These are phyloP conservation scores for Thalassaphorura encarpata DNA, from an alignment of 1,140 invertebrate genomes.

Conservation along the genomic window DNA sequence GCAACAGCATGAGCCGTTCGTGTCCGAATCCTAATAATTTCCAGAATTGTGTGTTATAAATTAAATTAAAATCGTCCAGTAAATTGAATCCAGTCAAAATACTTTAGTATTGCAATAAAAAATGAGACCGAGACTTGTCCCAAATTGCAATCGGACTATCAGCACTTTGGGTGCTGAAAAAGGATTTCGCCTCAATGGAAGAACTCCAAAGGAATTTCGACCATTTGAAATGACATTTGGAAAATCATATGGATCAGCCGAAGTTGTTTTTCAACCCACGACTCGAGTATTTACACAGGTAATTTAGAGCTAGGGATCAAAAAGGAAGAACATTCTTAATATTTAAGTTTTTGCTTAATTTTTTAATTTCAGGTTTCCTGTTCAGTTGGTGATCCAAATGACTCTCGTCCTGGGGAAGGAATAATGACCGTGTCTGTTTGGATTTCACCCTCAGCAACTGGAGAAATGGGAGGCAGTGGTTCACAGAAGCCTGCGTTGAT, in stretches of 20 bases:
- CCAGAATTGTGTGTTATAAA: too few species aligned
- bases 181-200: conserved; percentile 21
- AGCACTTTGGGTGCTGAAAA: conserved; percentile 12
- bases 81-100: too few species aligned
- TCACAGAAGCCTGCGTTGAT: conserved; percentile 26
- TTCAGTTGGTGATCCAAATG: conserved; percentile 27
- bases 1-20: too few species aligned
- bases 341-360: neutral
- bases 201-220: conserved; percentile 17
- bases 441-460: conserved; percentile 30
- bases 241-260: conserved; percentile 25
- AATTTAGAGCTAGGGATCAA: neutral
- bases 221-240: conserved; percentile 17
- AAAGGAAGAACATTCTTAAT: neutral
- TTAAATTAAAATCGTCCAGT: too few species aligned
- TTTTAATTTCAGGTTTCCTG: conserved; percentile 15
- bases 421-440: conserved; percentile 27
- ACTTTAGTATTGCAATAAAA: too few species aligned
- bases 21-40: too few species aligned
- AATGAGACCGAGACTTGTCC: conserved; percentile 27
- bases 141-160: conserved; percentile 8
- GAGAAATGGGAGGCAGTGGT: conserved; percentile 28
- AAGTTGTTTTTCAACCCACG: conserved; percentile 21
- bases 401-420: conserved; percentile 30
- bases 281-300: conserved; percentile 30